phyloP scores from a whole-genome alignment of 2,888 invertebrate species.

The Agriopis leucophaearia region DNA sequence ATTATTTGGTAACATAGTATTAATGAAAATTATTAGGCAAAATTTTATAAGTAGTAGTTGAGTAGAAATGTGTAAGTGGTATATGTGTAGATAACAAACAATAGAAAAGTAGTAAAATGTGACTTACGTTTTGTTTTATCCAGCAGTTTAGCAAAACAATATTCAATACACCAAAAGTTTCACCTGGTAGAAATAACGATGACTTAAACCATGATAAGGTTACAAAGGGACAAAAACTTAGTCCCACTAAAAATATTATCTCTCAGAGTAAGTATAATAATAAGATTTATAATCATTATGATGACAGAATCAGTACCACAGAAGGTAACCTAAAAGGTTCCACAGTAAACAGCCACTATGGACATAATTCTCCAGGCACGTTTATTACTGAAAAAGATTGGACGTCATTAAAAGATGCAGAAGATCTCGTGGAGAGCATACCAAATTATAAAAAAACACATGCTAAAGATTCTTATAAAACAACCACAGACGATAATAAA shows the following conservation, averaged over 20 bases:
- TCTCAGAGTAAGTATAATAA: not conserved
- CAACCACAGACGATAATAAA: not conserved
- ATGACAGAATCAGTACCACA: not conserved
- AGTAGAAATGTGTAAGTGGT: no score
- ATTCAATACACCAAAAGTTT: not conserved
- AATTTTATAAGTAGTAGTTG: no score
- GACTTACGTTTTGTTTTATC: not conserved
- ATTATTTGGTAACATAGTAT: no score
- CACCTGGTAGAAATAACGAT: not conserved
- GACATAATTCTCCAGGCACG: not conserved
- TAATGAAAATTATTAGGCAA: no score
- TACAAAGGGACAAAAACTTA: not conserved
- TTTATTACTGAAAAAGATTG: slow-evolving; percentile 11
- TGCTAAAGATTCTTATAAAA: not conserved
- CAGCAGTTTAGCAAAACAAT: slow-evolving; percentile 15
- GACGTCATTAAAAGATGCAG: slow-evolving; percentile 9
- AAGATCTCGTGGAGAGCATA: slow-evolving; percentile 22
- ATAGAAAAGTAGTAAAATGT: not conserved
- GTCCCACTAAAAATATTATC: not conserved
- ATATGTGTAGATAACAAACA: not conserved
- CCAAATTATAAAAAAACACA: slow-evolving; percentile 19
- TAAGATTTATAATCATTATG: not conserved
- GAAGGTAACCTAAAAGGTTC: not conserved
- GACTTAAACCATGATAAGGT: not conserved
- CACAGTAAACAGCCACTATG: not conserved